Evolutionary conservation across 2,113 vertebrate species (phyloP).

Genomic region (Bubo blakistoni): DNA sequence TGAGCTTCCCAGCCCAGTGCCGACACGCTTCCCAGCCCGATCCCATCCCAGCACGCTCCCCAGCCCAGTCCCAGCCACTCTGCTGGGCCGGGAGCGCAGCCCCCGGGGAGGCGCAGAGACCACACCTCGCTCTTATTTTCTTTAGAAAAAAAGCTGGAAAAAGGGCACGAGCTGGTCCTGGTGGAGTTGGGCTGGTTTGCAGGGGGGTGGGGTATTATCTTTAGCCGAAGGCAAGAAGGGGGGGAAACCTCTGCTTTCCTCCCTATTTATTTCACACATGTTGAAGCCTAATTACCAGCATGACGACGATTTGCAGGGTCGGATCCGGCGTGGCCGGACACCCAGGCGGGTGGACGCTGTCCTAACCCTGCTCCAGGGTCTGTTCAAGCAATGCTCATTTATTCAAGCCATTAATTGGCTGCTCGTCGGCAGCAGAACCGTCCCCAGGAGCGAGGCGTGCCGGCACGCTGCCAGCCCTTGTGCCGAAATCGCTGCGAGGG

Average conservation of each 20-base stretch:
- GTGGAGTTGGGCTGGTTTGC: not conserved
- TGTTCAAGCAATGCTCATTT: not conserved
- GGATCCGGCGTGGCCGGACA: fast-evolving
- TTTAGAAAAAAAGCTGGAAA: not conserved
- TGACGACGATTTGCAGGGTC: not conserved
- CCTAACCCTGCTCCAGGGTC: not conserved
- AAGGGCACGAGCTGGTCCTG: not conserved
- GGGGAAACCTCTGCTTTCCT: not conserved
- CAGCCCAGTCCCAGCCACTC: not conserved
- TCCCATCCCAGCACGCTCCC: not conserved
- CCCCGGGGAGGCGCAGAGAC: not conserved
- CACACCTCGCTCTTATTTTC: not conserved
- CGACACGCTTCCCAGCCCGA: not conserved
- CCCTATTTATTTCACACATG: not conserved
- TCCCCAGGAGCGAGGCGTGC: not conserved
- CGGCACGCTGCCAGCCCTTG: not conserved
- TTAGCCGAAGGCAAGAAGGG: not conserved
- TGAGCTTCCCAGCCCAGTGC: not conserved
- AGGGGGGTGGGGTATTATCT: not conserved
- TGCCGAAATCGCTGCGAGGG: not conserved
- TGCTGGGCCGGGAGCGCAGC: too few relatives aligned
- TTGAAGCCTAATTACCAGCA: not conserved
- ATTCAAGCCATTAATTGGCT: not conserved
- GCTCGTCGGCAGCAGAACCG: too few relatives aligned
- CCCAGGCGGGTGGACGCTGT: too few relatives aligned